phyloP scores from a whole-genome alignment of 37 sponge, comb jelly and placozoan genomes.

The Theonella swinhoei region DNA sequence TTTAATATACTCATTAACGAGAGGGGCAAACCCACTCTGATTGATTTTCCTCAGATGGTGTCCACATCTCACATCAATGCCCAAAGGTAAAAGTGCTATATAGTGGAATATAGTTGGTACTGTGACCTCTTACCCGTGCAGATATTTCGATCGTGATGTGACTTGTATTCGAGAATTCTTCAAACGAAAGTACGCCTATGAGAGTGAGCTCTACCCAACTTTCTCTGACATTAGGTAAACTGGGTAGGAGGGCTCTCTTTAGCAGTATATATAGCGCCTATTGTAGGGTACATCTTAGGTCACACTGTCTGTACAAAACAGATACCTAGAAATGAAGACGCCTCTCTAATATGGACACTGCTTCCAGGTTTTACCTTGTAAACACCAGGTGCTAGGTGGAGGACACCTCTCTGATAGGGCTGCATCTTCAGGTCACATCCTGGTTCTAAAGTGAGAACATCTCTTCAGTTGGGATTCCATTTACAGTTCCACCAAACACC shows the following conservation, averaged over 20 bases:
- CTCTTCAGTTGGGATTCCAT: too few relatives aligned
- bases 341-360: too few relatives aligned
- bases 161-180: slow-evolving; percentile 93
- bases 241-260: neutral
- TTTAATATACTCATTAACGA: slow-evolving; percentile 93
- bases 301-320: too few relatives aligned
- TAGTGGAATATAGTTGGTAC: neutral
- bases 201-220: slow-evolving; percentile 66
- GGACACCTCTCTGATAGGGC: too few relatives aligned
- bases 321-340: too few relatives aligned
- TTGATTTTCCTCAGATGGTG: slow-evolving; percentile 99
- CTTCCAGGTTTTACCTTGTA: too few relatives aligned
- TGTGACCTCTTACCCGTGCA: slow-evolving; percentile 6
- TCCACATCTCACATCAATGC: slow-evolving; percentile 93
- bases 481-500: too few relatives aligned
- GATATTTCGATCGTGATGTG: slow-evolving; percentile 98
- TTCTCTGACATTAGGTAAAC: slow-evolving; percentile 69
- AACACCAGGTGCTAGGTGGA: too few relatives aligned
- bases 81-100: slow-evolving; percentile 54
- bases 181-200: slow-evolving; percentile 69
- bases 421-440: too few relatives aligned
- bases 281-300: neutral
- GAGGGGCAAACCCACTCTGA: slow-evolving; percentile 81
- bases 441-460: too few relatives aligned
- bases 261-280: neutral